Conservation (phyloP, 1,140 invertebrate genomes). For the Rhizoglyphus robini region DNA sequence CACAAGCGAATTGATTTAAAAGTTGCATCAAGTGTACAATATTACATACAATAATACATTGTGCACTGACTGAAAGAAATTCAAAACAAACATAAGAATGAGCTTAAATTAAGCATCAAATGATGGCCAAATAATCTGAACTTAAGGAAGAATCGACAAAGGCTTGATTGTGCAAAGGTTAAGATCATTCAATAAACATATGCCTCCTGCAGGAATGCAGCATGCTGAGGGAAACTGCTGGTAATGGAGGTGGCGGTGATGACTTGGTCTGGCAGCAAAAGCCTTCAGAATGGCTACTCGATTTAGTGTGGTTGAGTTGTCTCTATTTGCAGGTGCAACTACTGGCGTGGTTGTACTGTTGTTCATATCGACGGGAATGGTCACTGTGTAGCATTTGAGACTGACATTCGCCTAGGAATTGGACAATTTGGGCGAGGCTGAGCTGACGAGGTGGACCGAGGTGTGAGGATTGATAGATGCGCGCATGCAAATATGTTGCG, state of each 20-base stretch:
- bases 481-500: neutral
- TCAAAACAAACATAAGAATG: no score
- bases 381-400: neutral
- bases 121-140: no score
- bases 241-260: neutral
- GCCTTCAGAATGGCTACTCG: constrained; percentile 9
- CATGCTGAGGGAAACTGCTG: no score
- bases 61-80: no score
- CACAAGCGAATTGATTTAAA: neutral
- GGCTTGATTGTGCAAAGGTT: no score
- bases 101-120: no score
- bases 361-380: neutral
- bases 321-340: neutral
- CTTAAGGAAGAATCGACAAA: no score
- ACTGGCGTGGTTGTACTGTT: neutral
- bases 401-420: neutral
- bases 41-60: no score
- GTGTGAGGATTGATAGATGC: neutral
- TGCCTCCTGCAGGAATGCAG: no score
- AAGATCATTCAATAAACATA: no score
- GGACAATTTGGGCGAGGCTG: neutral
- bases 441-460: neutral
- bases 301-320: neutral
- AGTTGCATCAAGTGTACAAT: no score
- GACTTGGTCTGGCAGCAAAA: neutral